Evolutionary conservation across 2,113 vertebrate genomes (phyloP).

Genomic region (Lutjanus erythropterus): DNA sequence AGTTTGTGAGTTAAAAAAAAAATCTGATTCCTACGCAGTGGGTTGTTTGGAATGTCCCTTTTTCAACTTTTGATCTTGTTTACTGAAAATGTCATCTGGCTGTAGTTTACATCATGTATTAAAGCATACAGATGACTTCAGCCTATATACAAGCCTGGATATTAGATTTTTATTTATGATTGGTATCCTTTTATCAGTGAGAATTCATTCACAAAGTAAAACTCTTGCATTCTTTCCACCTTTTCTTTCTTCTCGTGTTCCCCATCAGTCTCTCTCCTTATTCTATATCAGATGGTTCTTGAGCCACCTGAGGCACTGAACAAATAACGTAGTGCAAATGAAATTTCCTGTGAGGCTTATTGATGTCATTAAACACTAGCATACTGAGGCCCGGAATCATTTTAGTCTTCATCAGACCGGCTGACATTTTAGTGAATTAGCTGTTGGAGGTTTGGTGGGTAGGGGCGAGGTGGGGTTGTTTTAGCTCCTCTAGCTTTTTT

Average conservation of each 20-base stretch:
- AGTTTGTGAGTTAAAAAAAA: background rate
- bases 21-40: background rate
- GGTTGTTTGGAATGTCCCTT: constrained; percentile 2
- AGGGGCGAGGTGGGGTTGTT: constrained; percentile 73
- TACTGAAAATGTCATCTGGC: constrained; percentile 15
- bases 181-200: constrained; percentile 3
- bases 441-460: constrained; percentile 50
- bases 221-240: constrained; percentile 34
- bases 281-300: constrained; percentile 79
- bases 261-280: constrained; percentile 54
- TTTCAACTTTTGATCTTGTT: constrained; percentile 28
- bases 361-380: constrained; percentile 90
- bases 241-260: constrained; percentile 33
- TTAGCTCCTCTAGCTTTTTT: constrained; percentile 74
- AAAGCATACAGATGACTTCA: constrained; percentile 22
- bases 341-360: constrained; percentile 88
- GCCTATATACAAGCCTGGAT: constrained; percentile 16
- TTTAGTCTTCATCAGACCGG: constrained; percentile 86
- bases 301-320: constrained; percentile 83
- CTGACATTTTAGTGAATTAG: constrained; percentile 90
- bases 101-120: constrained; percentile 14
- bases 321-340: constrained; percentile 87
- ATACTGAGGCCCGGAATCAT: constrained; percentile 87
- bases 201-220: constrained; percentile 34
- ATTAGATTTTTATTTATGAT: constrained; percentile 44